phyloP scores from a whole-genome alignment of 2,797 vertebrate genomes.

The Rhinichthys osculus region DNA sequence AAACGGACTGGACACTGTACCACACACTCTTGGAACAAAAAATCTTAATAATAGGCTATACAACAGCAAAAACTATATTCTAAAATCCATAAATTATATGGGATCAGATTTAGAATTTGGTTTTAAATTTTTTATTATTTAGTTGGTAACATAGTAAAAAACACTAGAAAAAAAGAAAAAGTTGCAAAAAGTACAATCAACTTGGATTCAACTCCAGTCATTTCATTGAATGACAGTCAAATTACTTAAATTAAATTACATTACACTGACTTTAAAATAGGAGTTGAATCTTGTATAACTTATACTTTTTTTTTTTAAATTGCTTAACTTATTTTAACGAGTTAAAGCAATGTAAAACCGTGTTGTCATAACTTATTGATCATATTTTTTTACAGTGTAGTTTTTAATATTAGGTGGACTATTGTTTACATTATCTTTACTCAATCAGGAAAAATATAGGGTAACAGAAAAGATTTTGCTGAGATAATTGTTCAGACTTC shows the following conservation, averaged over 20 bases:
- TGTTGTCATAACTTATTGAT: too few relatives aligned
- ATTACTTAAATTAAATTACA: too few relatives aligned
- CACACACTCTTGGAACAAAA: background rate
- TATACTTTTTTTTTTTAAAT: too few relatives aligned
- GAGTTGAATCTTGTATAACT: too few relatives aligned
- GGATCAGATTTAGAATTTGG: background rate
- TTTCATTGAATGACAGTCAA: too few relatives aligned
- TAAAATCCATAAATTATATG: background rate
- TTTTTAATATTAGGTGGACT: background rate
- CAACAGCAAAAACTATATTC: background rate
- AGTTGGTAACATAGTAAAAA: background rate
- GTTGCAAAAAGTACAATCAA: too few relatives aligned
- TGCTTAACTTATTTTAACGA: too few relatives aligned
- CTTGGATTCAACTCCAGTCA: too few relatives aligned
- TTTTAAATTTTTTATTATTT: background rate
- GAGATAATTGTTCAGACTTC: background rate
- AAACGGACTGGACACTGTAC: slow-evolving; percentile 51
- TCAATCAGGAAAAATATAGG: background rate
- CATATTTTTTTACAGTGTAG: background rate
- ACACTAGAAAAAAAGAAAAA: background rate
- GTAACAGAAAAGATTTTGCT: background rate
- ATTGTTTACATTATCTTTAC: background rate
- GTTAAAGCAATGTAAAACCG: too few relatives aligned
- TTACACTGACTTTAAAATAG: too few relatives aligned
- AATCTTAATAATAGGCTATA: background rate